Percentiles rank a stretch among this genome's conserved stretches.
These are phyloP conservation scores for Drosophila subobscura DNA, from an alignment of 1,140 invertebrate species.

Conservation along the genomic window DNA sequence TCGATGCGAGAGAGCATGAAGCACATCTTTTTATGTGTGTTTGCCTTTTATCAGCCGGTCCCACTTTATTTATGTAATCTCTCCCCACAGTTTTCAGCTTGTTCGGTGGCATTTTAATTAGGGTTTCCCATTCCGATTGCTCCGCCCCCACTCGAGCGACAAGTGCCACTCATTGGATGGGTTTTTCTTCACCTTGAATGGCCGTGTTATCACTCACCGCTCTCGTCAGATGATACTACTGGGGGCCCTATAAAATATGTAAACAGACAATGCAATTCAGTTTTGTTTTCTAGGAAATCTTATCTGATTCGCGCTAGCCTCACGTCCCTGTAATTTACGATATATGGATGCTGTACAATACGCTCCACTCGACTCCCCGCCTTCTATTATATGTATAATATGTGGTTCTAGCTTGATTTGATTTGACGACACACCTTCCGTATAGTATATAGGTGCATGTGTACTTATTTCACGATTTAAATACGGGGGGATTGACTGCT, in stretches of 20 bases:
- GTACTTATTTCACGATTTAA: not conserved
- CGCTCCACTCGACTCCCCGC: not conserved
- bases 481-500: no score
- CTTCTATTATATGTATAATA: not conserved
- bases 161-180: slow-evolving; percentile 2
- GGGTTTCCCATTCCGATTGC: slow-evolving; percentile 13
- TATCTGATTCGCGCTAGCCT: slow-evolving; percentile 31
- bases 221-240: slow-evolving; percentile 29
- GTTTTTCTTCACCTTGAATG: slow-evolving; percentile 33
- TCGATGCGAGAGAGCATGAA: not conserved
- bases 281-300: slow-evolving; percentile 39
- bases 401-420: slow-evolving; percentile 9
- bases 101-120: slow-evolving; percentile 37
- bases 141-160: not conserved
- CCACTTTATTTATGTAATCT: slow-evolving; percentile 2
- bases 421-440: slow-evolving; percentile 13
- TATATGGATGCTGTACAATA: slow-evolving; percentile 41
- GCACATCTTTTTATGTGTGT: not conserved
- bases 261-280: slow-evolving; percentile 36
- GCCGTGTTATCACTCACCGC: slow-evolving; percentile 28
- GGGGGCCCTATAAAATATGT: not conserved
- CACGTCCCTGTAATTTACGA: slow-evolving; percentile 42
- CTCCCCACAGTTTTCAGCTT: not conserved
- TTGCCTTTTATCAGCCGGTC: not conserved
- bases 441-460: slow-evolving; percentile 17